phyloP scores from a whole-genome alignment of 1,140 invertebrate species.

The Contarinia nasturtii region DNA sequence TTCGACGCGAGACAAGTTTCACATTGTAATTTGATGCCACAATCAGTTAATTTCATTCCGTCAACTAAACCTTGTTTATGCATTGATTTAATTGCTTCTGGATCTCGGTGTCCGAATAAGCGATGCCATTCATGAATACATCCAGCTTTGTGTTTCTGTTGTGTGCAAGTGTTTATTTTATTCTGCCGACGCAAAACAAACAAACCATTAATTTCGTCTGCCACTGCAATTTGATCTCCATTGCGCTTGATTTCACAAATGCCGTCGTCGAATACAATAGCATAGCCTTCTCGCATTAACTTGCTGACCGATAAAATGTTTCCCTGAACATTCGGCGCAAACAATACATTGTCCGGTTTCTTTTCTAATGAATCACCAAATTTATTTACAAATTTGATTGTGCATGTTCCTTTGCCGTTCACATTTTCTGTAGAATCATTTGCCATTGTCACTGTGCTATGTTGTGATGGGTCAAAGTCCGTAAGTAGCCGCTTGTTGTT shows the following conservation, averaged over 20 bases:
- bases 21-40: neutral
- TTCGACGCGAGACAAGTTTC: constrained; percentile 1
- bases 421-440: neutral
- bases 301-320: constrained; percentile 20
- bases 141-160: neutral
- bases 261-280: constrained; percentile 12
- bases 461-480: too few species aligned
- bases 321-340: constrained; percentile 18
- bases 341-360: constrained; percentile 12
- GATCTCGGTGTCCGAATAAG: neutral
- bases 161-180: constrained; percentile 2
- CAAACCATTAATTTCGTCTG: constrained; percentile 9
- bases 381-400: neutral
- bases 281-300: constrained; percentile 11
- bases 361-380: neutral
- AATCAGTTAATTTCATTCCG: constrained; percentile 1
- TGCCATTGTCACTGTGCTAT: neutral
- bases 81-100: neutral
- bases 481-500: too few species aligned
- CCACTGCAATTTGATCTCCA: constrained; percentile 10
- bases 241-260: constrained; percentile 8
- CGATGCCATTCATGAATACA: neutral
- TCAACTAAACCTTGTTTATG: neutral
- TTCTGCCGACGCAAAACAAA: constrained; percentile 5
- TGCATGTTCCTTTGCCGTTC: neutral